Percentiles rank a stretch among this genome's conserved stretches.
phyloP scores from a whole-genome alignment of 2,113 vertebrate species.

The Oryzias celebensis region DNA sequence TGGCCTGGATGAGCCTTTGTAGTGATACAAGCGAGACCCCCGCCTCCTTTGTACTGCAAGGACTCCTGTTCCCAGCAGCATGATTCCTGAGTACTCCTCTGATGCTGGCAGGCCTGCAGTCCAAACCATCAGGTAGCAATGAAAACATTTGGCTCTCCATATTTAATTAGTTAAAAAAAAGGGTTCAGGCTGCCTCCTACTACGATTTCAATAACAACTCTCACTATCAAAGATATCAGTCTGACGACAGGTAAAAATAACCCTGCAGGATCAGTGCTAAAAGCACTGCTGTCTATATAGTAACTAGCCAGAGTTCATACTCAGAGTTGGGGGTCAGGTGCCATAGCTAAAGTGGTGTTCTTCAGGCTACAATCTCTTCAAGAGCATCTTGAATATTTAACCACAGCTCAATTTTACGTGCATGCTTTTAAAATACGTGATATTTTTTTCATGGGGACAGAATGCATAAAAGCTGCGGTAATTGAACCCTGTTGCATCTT shows the following conservation, averaged over 20 bases:
- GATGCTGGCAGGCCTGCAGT: slow-evolving; percentile 59
- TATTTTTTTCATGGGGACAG: slow-evolving; percentile 81
- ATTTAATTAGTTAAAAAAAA: slow-evolving; percentile 70
- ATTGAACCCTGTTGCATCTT: slow-evolving; percentile 56
- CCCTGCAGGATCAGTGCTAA: slow-evolving; percentile 44
- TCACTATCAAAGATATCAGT: slow-evolving; percentile 42
- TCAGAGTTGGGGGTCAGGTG: slow-evolving; percentile 56
- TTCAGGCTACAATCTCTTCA: slow-evolving; percentile 56
- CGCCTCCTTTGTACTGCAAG: slow-evolving; percentile 39
- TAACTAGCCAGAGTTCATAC: slow-evolving; percentile 43
- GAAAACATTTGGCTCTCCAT: slow-evolving; percentile 66
- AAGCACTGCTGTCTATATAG: slow-evolving; percentile 29
- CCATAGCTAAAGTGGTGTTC: slow-evolving; percentile 66
- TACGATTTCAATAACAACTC: slow-evolving; percentile 28
- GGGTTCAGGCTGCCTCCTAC: slow-evolving; percentile 5
- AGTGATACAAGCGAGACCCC: slow-evolving; percentile 22
- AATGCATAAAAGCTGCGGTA: slow-evolving; percentile 67
- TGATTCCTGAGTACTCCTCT: slow-evolving; percentile 71
- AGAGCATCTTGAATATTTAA: slow-evolving; percentile 75
- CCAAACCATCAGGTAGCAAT: slow-evolving; percentile 69
- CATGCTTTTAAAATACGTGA: slow-evolving; percentile 75
- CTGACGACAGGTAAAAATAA: slow-evolving; percentile 33
- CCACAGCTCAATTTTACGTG: slow-evolving; percentile 62
- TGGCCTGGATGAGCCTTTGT: slow-evolving; percentile 45
- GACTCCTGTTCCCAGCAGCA: slow-evolving; percentile 55